These are phyloP conservation scores for Apis laboriosa DNA, from an alignment of 1,140 invertebrate species.

Conservation along the genomic window DNA sequence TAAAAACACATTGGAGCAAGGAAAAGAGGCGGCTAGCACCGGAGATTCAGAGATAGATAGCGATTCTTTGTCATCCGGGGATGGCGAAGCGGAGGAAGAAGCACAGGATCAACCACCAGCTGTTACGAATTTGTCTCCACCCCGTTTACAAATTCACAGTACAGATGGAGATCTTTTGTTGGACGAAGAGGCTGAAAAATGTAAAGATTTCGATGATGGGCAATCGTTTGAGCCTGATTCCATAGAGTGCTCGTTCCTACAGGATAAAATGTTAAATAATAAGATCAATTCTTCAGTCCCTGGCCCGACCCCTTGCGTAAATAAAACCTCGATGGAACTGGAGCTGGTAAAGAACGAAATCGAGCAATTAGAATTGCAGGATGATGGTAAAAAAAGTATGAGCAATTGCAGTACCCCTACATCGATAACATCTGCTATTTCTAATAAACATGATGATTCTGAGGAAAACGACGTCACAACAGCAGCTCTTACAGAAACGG, in stretches of 20 bases:
- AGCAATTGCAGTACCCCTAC: slow-evolving; percentile 81
- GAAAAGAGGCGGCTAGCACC: slow-evolving; percentile 65
- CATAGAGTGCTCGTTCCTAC: slow-evolving; percentile 71
- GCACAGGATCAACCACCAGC: slow-evolving; percentile 48
- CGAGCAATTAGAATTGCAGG: slow-evolving; percentile 71
- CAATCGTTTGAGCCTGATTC: slow-evolving; percentile 77
- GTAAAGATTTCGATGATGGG: slow-evolving; percentile 62
- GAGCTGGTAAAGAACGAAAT: slow-evolving; percentile 73
- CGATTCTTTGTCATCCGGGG: slow-evolving; percentile 83
- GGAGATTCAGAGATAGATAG: slow-evolving; percentile 83
- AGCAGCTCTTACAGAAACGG: slow-evolving; percentile 89
- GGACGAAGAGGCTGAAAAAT: slow-evolving; percentile 74
- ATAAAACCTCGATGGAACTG: slow-evolving; percentile 49
- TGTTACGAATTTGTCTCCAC: slow-evolving; percentile 66
- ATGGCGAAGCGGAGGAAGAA: slow-evolving; percentile 66
- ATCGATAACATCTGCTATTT: slow-evolving; percentile 73
- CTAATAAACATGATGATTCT: slow-evolving; percentile 78
- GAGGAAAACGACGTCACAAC: slow-evolving; percentile 84
- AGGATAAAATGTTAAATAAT: slow-evolving; percentile 18
- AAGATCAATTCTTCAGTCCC: not conserved
- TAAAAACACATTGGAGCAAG: slow-evolving; percentile 72
- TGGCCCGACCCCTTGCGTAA: not conserved
- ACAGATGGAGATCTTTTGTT: slow-evolving; percentile 73
- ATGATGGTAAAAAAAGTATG: slow-evolving; percentile 64
- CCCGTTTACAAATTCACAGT: slow-evolving; percentile 75